phyloP scores from a whole-genome alignment of 2,888 invertebrate genomes.

The Erebia palarica region DNA sequence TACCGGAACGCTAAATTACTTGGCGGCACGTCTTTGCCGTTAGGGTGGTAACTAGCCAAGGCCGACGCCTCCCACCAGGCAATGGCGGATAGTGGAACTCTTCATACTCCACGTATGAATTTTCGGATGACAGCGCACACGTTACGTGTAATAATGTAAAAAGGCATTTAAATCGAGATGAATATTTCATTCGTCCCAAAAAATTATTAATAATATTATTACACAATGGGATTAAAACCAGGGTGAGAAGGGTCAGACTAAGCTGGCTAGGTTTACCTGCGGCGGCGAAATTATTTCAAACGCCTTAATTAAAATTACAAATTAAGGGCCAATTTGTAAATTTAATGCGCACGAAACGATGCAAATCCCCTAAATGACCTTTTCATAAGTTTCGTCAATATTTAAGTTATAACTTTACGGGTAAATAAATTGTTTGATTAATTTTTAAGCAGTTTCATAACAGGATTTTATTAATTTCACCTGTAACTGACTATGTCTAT shows the following conservation, averaged over 20 bases:
- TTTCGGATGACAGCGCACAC: no score
- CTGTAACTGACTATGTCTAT: no score
- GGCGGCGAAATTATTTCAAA: constrained; percentile 25
- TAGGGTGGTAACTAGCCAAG: no score
- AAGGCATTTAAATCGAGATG: background rate
- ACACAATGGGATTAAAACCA: constrained; percentile 21
- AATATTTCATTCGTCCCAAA: constrained; percentile 17
- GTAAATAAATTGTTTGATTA: background rate
- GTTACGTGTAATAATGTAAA: background rate
- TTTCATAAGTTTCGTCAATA: constrained; percentile 7
- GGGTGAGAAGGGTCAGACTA: constrained; percentile 9
- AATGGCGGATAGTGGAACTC: no score
- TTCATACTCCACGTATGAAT: no score
- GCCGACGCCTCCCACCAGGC: no score
- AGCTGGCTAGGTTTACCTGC: constrained; percentile 21
- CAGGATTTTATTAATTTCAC: no score
- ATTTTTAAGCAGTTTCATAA: no score
- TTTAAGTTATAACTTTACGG: constrained; percentile 6
- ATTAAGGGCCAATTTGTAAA: constrained; percentile 30
- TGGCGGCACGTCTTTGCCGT: no score
- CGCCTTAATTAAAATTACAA: constrained; percentile 32
- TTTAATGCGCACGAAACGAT: constrained; percentile 26
- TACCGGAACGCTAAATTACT: no score
- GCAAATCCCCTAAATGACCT: constrained; percentile 14
- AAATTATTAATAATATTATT: constrained; percentile 27